Conservation (phyloP, 1,140 invertebrate genomes). For the Cydia strobilella region DNA sequence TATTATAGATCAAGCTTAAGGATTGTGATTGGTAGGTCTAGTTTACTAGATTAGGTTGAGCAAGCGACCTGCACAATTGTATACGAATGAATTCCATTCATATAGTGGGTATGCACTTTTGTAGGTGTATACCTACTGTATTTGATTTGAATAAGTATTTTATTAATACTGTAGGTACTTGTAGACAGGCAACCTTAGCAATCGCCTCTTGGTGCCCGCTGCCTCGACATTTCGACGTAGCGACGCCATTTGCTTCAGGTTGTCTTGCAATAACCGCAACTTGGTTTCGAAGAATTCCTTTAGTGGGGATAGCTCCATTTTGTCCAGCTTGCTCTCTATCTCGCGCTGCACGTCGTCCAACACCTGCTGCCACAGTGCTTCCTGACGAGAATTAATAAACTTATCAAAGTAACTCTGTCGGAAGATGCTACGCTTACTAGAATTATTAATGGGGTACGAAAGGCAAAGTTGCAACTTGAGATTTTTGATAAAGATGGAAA, state of each 20-base stretch:
- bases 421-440: too few relatives aligned
- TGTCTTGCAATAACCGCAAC: constrained; percentile 83
- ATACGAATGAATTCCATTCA: too few relatives aligned
- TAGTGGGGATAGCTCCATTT: constrained; percentile 83
- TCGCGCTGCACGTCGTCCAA: constrained; percentile 84
- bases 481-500: neutral
- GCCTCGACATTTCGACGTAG: constrained; percentile 84
- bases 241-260: constrained; percentile 81
- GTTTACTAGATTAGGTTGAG: neutral
- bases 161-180: neutral
- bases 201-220: constrained; percentile 83
- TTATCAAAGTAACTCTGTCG: too few relatives aligned
- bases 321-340: constrained; percentile 85
- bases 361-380: constrained; percentile 83
- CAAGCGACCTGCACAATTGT: neutral
- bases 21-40: neutral
- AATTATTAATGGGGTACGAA: too few relatives aligned
- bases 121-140: neutral
- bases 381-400: constrained; percentile 55
- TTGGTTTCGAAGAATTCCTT: constrained; percentile 84
- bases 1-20: neutral
- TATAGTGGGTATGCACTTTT: neutral
- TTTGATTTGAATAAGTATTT: too few relatives aligned
- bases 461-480: too few relatives aligned
- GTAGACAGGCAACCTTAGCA: constrained; percentile 75